These are phyloP conservation scores for Vollenhovia emeryi DNA, from an alignment of 1,140 invertebrate species.

Conservation along the genomic window DNA sequence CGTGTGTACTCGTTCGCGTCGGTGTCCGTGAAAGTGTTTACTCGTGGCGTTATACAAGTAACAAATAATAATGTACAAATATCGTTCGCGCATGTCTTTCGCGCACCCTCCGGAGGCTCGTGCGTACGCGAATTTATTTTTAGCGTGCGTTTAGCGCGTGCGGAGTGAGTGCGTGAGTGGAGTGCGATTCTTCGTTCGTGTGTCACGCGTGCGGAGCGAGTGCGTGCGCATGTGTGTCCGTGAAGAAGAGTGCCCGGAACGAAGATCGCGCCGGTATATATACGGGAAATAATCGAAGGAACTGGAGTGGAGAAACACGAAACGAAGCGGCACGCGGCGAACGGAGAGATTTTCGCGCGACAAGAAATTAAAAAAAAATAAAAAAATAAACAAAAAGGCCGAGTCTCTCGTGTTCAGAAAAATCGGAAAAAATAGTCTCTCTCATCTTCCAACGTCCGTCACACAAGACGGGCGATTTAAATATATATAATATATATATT, in stretches of 20 bases:
- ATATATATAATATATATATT: slow-evolving; percentile 71
- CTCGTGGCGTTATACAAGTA: slow-evolving; percentile 25
- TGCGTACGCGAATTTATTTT: slow-evolving; percentile 55
- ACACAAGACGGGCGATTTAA: slow-evolving; percentile 54
- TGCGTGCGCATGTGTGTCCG: neutral
- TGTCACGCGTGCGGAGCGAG: neutral
- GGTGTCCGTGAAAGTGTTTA: slow-evolving; percentile 7
- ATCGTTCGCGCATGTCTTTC: slow-evolving; percentile 35
- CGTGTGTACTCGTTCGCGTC: neutral
- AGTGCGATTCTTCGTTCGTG: slow-evolving; percentile 63
- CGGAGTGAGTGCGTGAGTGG: slow-evolving; percentile 32
- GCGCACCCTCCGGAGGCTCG: slow-evolving; percentile 15
- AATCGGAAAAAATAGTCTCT: slow-evolving; percentile 72
- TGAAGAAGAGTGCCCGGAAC: slow-evolving; percentile 73
- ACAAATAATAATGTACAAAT: slow-evolving; percentile 56
- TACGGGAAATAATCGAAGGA: slow-evolving; percentile 41
- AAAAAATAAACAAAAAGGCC: slow-evolving; percentile 49
- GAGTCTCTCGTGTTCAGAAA: slow-evolving; percentile 55
- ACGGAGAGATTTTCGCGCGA: slow-evolving; percentile 56
- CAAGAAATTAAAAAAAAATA: slow-evolving; percentile 33
- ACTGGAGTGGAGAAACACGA: slow-evolving; percentile 34
- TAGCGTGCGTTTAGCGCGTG: slow-evolving; percentile 37
- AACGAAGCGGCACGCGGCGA: slow-evolving; percentile 65
- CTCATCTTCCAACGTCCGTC: slow-evolving; percentile 55
- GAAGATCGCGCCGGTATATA: slow-evolving; percentile 62